Base-by-base conservation (phyloP, 2,797 vertebrate species). In the Esox lucius region DNA sequence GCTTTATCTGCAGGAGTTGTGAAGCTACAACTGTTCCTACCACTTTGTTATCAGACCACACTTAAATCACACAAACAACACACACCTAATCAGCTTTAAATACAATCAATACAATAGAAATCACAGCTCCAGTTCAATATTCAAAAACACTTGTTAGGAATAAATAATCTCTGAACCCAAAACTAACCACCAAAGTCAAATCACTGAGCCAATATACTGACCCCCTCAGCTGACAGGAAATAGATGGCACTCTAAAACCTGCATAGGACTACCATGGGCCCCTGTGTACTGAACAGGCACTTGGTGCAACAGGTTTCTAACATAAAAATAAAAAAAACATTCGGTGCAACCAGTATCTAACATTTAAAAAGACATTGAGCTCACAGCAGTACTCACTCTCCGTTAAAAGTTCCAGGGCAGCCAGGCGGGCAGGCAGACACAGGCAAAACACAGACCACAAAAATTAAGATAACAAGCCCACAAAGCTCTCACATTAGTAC, bases 401-500 rank as follows among this genome's bases (percentile, higher is more conserved):
- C 46, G 48, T 15, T 67, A 39, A 62, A 24, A 33, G 24, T 33
- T 19, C 65, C 53, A 53, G 17, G 35, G 77, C 46, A 78, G 35
- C 33, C 12, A 6, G 42, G 1, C 1, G n/a, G n/a, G n/a, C n/a
- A n/a, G n/a, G 28, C 28, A 31, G 28, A 3, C 1, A 3, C 28
- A 31, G 28, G 3, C 28, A 31, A 31, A 31, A 1, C 28, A 22
- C 8, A 24, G 80, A 51, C 1, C 71, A 78, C 75, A 4, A 19
- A 48, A 49, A 68, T 62, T 62, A 71, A 85, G 85, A 82, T 67
- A 84, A 82, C 75, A 78, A 64, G 70, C 53, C 69, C 69, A 77
- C 81, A 87, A 87, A 81, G 61, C 73, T 79, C 9, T 28, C 68
- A 62, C 24, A 1, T 49, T 68, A 83, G 84, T 83, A 78, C 78